Conservation (phyloP, 2,888 invertebrate species). For the Acleris laterana region DNA sequence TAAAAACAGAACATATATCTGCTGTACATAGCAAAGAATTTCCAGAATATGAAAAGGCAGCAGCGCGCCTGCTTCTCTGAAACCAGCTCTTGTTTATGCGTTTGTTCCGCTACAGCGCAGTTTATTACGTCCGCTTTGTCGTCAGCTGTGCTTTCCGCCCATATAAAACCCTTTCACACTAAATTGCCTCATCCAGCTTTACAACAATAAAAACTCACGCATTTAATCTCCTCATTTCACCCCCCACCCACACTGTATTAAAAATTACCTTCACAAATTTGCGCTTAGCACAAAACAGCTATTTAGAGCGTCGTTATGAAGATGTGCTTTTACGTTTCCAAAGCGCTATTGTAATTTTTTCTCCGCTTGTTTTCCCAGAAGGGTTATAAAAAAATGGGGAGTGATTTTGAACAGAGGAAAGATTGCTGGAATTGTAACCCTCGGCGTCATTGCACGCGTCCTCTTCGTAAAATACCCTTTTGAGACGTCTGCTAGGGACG, state of each 20-base stretch:
- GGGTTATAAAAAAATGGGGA: conserved; percentile 57
- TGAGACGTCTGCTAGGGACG: conserved; percentile 68
- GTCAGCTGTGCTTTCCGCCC: conserved; percentile 53
- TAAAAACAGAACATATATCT: too few species aligned
- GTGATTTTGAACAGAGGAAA: conserved; percentile 60
- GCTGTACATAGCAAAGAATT: neutral
- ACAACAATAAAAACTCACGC: conserved; percentile 57
- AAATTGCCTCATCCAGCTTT: conserved; percentile 63
- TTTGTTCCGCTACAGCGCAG: conserved; percentile 61
- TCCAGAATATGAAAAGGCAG: neutral
- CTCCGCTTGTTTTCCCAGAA: conserved; percentile 44
- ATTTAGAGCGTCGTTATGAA: conserved; percentile 29
- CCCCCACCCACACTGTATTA: conserved; percentile 18
- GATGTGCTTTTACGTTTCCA: conserved; percentile 34
- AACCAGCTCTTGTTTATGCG: conserved; percentile 54
- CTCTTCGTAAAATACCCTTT: conserved; percentile 72
- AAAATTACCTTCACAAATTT: conserved; percentile 39
- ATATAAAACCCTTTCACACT: conserved; percentile 64
- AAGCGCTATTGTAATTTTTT: conserved; percentile 40
- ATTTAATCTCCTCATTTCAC: conserved; percentile 43
- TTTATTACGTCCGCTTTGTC: conserved; percentile 72
- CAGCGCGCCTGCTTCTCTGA: conserved; percentile 5
- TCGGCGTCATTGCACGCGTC: conserved; percentile 62
- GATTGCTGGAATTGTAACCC: conserved; percentile 57
- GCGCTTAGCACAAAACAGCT: conserved; percentile 25